phyloP scores from a whole-genome alignment of 2,888 invertebrate genomes.

The Harpalus rubripes region DNA sequence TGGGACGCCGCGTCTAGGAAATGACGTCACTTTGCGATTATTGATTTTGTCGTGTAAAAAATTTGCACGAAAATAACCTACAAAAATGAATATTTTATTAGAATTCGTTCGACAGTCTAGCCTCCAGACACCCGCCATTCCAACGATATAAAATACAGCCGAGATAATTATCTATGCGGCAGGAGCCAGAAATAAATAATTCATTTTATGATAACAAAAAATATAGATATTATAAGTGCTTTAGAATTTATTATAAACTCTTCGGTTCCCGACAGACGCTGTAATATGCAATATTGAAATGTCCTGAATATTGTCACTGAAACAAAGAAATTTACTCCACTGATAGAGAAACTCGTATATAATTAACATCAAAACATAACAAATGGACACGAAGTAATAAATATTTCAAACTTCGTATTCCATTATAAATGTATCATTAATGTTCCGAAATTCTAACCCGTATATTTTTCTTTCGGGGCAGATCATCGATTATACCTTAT shows the following conservation, averaged over 20 bases:
- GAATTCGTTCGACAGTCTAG: constrained; percentile 8
- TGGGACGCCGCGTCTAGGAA: constrained; percentile 57
- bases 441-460: too few relatives aligned
- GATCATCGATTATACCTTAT: too few relatives aligned
- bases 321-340: too few relatives aligned
- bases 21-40: constrained; percentile 58
- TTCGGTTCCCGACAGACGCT: neutral
- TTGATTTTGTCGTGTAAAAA: constrained; percentile 60
- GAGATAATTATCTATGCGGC: constrained; percentile 2
- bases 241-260: neutral
- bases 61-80: constrained; percentile 48
- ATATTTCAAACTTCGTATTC: too few relatives aligned
- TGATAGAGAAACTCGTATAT: too few relatives aligned
- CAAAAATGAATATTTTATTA: constrained; percentile 61
- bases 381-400: too few relatives aligned
- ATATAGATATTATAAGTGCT: neutral
- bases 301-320: too few relatives aligned
- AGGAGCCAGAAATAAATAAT: neutral
- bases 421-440: too few relatives aligned
- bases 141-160: neutral
- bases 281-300: neutral
- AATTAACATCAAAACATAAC: too few relatives aligned
- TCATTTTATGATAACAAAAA: neutral
- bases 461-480: too few relatives aligned
- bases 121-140: neutral